These are phyloP conservation scores for Synanceia verrucosa DNA, from an alignment of 2,797 vertebrate genomes.

Conservation along the genomic window DNA sequence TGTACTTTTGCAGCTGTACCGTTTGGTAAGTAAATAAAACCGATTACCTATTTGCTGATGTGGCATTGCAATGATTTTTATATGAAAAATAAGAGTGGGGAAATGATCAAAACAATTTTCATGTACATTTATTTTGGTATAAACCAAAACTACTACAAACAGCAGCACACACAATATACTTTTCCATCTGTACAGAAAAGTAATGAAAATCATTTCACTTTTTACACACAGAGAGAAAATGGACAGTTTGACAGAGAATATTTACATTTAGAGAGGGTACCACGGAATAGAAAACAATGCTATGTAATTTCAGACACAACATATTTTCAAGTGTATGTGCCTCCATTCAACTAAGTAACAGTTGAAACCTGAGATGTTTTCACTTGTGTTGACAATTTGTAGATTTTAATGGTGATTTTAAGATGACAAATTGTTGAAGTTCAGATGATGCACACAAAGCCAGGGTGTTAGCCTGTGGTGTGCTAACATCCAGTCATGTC, in stretches of 20 bases:
- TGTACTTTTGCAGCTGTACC: constrained; percentile 75
- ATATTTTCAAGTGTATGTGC: constrained; percentile 3
- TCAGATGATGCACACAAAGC: not conserved
- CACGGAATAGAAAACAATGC: constrained; percentile 1
- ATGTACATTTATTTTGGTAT: constrained; percentile 26
- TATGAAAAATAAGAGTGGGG: not conserved
- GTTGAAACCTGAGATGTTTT: not conserved
- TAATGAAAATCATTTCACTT: not conserved
- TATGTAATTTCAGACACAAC: not conserved
- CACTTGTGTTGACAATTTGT: not conserved
- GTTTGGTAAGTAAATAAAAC: constrained; percentile 82
- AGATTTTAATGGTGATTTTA: not conserved
- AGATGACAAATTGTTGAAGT: not conserved
- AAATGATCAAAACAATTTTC: not conserved
- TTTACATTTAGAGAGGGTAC: constrained; percentile 48
- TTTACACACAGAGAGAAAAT: constrained; percentile 16
- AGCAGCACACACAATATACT: constrained; percentile 33
- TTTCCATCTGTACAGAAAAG: not conserved
- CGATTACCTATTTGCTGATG: constrained; percentile 16
- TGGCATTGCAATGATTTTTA: not conserved
- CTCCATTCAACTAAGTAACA: not conserved
- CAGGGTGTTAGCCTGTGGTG: not conserved
- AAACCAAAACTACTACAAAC: constrained; percentile 18
- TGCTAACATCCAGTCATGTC: constrained; percentile 9
- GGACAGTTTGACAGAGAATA: constrained; percentile 32